These are phyloP conservation scores for Ophthalmolycus amberensis DNA, from an alignment of 2,113 vertebrate species.

Conservation along the genomic window DNA sequence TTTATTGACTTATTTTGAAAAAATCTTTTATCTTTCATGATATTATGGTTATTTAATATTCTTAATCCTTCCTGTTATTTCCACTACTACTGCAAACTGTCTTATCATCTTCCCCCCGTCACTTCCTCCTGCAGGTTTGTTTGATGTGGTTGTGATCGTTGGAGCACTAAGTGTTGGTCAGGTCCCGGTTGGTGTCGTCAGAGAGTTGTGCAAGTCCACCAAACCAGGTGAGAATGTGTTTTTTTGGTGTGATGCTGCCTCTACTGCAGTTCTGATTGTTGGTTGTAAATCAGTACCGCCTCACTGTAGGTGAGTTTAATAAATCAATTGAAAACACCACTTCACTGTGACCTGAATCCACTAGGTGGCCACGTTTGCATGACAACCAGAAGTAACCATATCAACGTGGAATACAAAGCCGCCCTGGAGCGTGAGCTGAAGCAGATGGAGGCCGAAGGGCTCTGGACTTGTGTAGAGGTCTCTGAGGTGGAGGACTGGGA, in stretches of 20 bases:
- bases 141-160: conserved; percentile 87
- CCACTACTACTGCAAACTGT: neutral
- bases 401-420: conserved; percentile 85
- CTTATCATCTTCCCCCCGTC: neutral
- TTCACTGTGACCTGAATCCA: conserved; percentile 49
- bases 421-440: conserved; percentile 80
- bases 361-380: conserved; percentile 91
- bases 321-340: neutral
- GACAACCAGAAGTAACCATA: conserved; percentile 87
- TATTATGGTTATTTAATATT: neutral
- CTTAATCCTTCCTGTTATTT: neutral
- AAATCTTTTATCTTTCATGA: neutral
- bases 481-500: conserved; percentile 87
- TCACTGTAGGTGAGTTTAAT: neutral
- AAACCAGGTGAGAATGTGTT: conserved; percentile 84
- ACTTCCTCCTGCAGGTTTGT: conserved; percentile 76
- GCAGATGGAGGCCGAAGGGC: conserved; percentile 80
- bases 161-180: conserved; percentile 88
- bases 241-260: neutral
- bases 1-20: neutral
- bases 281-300: neutral
- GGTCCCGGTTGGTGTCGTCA: conserved; percentile 78
- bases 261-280: neutral
- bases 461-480: conserved; percentile 81
- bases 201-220: conserved; percentile 85